Base-by-base conservation (phyloP, 2,113 vertebrate species). In the Raja brachyura region DNA sequence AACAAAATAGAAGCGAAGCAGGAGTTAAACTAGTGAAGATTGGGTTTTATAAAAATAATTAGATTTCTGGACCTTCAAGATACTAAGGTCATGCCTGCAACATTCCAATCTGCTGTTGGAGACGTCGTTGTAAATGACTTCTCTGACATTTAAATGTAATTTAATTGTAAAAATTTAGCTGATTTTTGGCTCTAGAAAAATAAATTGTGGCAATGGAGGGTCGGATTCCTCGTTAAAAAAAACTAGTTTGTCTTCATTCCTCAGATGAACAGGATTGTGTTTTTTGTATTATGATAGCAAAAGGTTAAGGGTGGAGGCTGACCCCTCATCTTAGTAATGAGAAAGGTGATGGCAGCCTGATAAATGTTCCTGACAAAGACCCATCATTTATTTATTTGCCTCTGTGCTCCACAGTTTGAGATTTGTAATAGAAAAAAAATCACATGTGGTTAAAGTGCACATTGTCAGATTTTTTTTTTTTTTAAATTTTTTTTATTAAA, bases 171-270 rank as follows among this genome's bases (percentile, higher is more conserved):
- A 88, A 14, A 31, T 66, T 63, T 14, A 63, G 59, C 20, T 83
- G 79, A 22, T 85, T 85, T 59, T 70, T 63, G 16, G 59, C 59
- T 88, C 28, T 61, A 22, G 83, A n/a, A 61, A 10, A 86, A 86
- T 14, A 16, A 86, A 48, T 1, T 22, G 31, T 86, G 56, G 56
- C 63, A 31, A 86, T 11, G 7, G 83, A 66, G n/a, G 83, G 56
- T 13, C 31, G 83, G 83, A 14, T 54, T 33, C 61, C 25, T 90
- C 54, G 73, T 48, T 22, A 73, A 20, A 22, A 20, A 92, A 92
- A n/a, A 70, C 88, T 92, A 54, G 90, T 92, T 18, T 92, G 66
- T 8, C 88, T 73, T 92, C 90, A 92, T 92, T 92, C 33, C 90
- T 92, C 68, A 92, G 66, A 39, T 48, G 68, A 73, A 18, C 13